A percentile compares a stretch with the other conserved stretches of the same genome.
Evolutionary conservation across 2,113 vertebrate genomes (phyloP).

Genomic region (Salminus brasiliensis): DNA sequence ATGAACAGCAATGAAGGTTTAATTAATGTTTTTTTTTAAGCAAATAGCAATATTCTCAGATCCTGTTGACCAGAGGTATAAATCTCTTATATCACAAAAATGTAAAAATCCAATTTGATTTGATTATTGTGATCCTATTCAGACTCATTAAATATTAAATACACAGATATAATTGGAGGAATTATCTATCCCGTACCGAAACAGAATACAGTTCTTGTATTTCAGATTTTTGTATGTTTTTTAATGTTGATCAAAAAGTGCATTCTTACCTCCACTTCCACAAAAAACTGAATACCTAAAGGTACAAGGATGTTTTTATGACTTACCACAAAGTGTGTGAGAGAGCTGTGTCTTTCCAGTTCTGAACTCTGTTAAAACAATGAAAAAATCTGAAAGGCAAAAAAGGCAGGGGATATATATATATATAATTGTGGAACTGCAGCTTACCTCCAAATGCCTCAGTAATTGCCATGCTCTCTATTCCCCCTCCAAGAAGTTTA

Average conservation of each 20-base stretch:
- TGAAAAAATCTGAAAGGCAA: not conserved
- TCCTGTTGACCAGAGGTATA: not conserved
- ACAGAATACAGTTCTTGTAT: too few species aligned
- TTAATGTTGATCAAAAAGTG: too few species aligned
- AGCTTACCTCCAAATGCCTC: slow-evolving; percentile 95
- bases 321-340: slow-evolving; percentile 96
- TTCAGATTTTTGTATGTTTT: too few species aligned
- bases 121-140: not conserved
- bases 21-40: too few species aligned
- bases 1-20: too few species aligned
- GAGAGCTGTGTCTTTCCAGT: slow-evolving; percentile 98
- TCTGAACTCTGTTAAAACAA: slow-evolving; percentile 84
- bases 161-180: too few species aligned
- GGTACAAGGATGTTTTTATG: not conserved
- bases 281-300: not conserved
- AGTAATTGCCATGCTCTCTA: slow-evolving; percentile 99
- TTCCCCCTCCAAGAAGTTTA: slow-evolving; percentile 94
- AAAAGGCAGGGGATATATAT: not conserved
- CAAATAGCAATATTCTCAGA: not conserved
- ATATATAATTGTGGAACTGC: not conserved
- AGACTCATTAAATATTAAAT: too few species aligned
- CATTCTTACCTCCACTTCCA: not conserved
- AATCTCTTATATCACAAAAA: too few species aligned
- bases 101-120: too few species aligned
- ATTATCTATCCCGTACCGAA: too few species aligned